A percentile compares a stretch with the other conserved stretches of the same genome.
These are phyloP conservation scores for Pegoplata infirma DNA, from an alignment of 2,888 invertebrate species.

Conservation along the genomic window DNA sequence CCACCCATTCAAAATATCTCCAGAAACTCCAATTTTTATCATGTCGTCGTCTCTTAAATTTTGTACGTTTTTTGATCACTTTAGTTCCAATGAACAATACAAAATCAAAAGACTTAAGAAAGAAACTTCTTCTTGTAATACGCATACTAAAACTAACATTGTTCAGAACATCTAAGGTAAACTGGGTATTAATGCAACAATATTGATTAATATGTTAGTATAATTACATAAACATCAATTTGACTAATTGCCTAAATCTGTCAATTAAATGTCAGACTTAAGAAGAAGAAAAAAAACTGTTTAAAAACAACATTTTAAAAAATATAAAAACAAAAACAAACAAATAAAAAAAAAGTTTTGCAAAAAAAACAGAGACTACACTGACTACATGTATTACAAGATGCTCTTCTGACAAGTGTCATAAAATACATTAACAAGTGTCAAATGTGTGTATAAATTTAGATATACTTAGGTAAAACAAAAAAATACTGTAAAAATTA, in stretches of 20 bases:
- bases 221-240: slow-evolving; percentile 34
- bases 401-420: slow-evolving; percentile 41
- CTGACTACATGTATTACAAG: neutral
- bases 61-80: neutral
- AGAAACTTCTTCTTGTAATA: slow-evolving; percentile 11
- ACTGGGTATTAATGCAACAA: slow-evolving; percentile 40
- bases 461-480: too few relatives aligned
- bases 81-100: neutral
- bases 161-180: slow-evolving; percentile 35
- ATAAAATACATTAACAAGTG: slow-evolving; percentile 49
- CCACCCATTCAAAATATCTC: neutral
- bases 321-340: slow-evolving; percentile 15
- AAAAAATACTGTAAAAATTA: slow-evolving; percentile 16
- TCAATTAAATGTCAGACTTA: slow-evolving; percentile 70
- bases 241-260: slow-evolving; percentile 70
- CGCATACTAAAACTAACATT: slow-evolving; percentile 15
- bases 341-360: neutral
- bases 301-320: slow-evolving; percentile 29
- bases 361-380: neutral
- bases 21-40: neutral
- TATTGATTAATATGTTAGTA: slow-evolving; percentile 9
- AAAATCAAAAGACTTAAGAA: slow-evolving; percentile 27
- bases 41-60: neutral
- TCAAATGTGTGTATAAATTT: slow-evolving; percentile 9
- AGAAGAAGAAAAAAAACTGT: slow-evolving; percentile 29